Percentiles rank a stretch among this genome's conserved stretches.
These are phyloP conservation scores for Cheilosia vernalis DNA, from an alignment of 2,888 invertebrate species.

Conservation along the genomic window DNA sequence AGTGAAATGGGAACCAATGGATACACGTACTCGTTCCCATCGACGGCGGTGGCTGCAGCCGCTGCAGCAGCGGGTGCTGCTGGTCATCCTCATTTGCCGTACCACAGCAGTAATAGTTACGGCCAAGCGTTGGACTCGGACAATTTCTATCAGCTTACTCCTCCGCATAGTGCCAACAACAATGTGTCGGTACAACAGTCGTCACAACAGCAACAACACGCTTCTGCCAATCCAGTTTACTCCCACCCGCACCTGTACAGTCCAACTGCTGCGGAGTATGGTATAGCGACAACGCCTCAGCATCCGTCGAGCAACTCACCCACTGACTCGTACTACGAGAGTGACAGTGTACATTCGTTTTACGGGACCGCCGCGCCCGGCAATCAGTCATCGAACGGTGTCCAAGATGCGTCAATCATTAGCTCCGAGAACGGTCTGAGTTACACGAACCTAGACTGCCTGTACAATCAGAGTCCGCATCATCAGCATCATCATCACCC, in stretches of 20 bases:
- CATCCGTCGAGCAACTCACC: constrained; percentile 82
- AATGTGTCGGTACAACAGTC: constrained; percentile 40
- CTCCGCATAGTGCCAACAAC: constrained; percentile 71
- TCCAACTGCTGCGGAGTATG: constrained; percentile 83
- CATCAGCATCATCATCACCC: constrained; percentile 80
- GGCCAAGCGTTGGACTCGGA: constrained; percentile 77
- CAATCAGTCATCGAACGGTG: constrained; percentile 76
- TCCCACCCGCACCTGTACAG: constrained; percentile 83
- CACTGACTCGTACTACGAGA: constrained; percentile 82
- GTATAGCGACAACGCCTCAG: constrained; percentile 80
- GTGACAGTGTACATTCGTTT: constrained; percentile 82
- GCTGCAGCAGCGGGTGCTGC: constrained; percentile 76
- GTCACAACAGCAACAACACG: constrained; percentile 76
- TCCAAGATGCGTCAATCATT: constrained; percentile 87
- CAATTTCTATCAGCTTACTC: constrained; percentile 77
- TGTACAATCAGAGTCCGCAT: constrained; percentile 85
- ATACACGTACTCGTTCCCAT: constrained; percentile 80
- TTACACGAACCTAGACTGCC: constrained; percentile 94
- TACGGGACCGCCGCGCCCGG: constrained; percentile 78
- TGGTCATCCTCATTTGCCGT: constrained; percentile 78
- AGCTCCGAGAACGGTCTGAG: constrained; percentile 94
- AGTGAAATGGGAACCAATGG: constrained; percentile 78
- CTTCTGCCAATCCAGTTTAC: constrained; percentile 78
- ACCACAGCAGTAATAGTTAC: constrained; percentile 77
- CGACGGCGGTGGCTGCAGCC: constrained; percentile 72